Evolutionary conservation across 2,888 invertebrate genomes (phyloP).

Genomic region (Belgica antarctica): DNA sequence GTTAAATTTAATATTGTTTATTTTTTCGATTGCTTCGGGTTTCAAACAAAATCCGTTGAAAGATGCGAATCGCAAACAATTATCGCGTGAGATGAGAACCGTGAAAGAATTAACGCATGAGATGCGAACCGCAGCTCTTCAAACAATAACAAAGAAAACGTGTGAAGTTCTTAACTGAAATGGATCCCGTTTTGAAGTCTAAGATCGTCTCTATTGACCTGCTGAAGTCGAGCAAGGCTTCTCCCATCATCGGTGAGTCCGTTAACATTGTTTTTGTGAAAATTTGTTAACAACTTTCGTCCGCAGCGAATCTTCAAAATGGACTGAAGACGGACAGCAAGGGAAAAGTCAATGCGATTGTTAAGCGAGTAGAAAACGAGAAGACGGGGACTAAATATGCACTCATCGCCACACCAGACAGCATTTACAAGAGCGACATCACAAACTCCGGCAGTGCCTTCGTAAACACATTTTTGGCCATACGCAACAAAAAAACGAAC

Average conservation of each 20-base stretch:
- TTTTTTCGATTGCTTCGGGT: too few relatives aligned
- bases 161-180: too few relatives aligned
- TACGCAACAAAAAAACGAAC: constrained; percentile 7
- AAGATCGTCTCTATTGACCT: background rate
- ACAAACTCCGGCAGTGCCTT: background rate
- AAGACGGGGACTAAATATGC: background rate
- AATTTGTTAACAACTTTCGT: background rate
- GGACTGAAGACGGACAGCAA: background rate
- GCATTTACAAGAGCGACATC: background rate
- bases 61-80: too few relatives aligned
- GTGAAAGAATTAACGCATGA: too few relatives aligned
- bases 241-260: background rate
- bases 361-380: background rate
- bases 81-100: too few relatives aligned
- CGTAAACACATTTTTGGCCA: background rate
- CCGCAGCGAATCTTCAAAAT: background rate
- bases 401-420: background rate
- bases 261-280: background rate
- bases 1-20: too few relatives aligned
- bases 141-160: too few relatives aligned
- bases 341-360: background rate
- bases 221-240: background rate
- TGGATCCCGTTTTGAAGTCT: background rate
- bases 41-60: too few relatives aligned
- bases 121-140: too few relatives aligned